Percentiles rank a stretch among this genome's conserved stretches.
Evolutionary conservation across 2,797 vertebrate species (phyloP).

Genomic region (Sylvia borin): DNA sequence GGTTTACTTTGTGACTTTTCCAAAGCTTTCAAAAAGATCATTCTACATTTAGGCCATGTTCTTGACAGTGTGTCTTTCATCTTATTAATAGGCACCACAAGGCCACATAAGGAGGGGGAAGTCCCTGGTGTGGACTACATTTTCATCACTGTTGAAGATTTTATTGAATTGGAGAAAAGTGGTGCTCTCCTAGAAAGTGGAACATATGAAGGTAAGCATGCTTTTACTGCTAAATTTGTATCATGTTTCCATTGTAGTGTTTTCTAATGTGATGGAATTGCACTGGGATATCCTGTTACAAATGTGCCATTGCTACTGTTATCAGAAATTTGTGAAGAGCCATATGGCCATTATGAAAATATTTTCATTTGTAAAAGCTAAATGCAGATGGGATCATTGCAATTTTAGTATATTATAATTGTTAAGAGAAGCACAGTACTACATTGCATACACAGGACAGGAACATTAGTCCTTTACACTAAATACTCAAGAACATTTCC

Average conservation of each 20-base stretch:
- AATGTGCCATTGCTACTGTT: background rate
- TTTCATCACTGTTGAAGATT: slow-evolving; percentile 95
- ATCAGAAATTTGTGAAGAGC: background rate
- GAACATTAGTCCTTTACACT: background rate
- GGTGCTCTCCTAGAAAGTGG: slow-evolving; percentile 96
- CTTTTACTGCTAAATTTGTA: background rate
- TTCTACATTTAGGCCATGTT: background rate
- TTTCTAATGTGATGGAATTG: background rate
- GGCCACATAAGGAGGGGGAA: slow-evolving; percentile 98
- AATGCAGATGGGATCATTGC: background rate
- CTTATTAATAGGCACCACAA: slow-evolving; percentile 89
- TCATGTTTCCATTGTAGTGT: background rate
- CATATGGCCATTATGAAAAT: background rate
- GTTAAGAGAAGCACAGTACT: background rate
- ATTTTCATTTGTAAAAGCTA: background rate
- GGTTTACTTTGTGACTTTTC: background rate
- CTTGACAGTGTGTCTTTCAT: slow-evolving; percentile 34
- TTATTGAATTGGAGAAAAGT: slow-evolving; percentile 98
- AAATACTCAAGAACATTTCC: background rate
- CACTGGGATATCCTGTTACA: background rate
- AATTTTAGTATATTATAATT: background rate
- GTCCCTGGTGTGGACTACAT: slow-evolving; percentile 99
- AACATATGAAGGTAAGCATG: slow-evolving; percentile 94
- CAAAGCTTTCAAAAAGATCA: slow-evolving; percentile 19
- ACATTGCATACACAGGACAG: background rate